Percentiles rank a stretch among this genome's conserved stretches.
phyloP scores from a whole-genome alignment of 2,888 invertebrate genomes.

The Cryptocephalus moraei region DNA sequence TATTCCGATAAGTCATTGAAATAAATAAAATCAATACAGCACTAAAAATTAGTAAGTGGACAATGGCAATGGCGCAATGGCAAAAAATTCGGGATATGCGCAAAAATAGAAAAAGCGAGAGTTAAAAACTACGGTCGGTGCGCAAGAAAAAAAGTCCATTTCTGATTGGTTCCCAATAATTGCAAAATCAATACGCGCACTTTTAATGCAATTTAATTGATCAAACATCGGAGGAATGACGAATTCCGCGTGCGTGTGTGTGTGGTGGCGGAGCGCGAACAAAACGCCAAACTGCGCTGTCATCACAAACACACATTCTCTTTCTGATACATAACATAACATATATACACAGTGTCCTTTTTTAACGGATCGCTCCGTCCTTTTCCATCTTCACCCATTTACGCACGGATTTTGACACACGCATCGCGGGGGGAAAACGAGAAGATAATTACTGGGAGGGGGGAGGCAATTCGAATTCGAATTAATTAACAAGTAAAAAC shows the following conservation, averaged over 20 bases:
- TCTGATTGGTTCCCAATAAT: constrained; percentile 42
- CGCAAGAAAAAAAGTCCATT: constrained; percentile 36
- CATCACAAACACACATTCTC: neutral
- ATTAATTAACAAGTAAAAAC: too few species aligned
- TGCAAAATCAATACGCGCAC: constrained; percentile 39
- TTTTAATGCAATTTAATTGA: constrained; percentile 36
- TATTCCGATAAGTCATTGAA: neutral
- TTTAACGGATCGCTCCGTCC: constrained; percentile 7
- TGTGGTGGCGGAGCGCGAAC: neutral
- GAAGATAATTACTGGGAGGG: too few species aligned
- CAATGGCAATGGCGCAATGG: constrained; percentile 37
- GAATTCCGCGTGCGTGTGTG: constrained; percentile 8
- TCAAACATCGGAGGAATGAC: constrained; percentile 26
- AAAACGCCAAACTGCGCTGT: constrained; percentile 8
- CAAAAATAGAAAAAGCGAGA: constrained; percentile 24
- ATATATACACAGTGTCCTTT: constrained; percentile 8
- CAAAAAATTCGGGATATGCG: constrained; percentile 39
- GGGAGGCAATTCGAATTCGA: too few species aligned
- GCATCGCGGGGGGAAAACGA: too few species aligned
- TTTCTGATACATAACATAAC: too few species aligned
- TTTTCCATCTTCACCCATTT: constrained; percentile 8
- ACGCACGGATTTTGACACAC: constrained; percentile 7
- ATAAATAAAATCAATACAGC: constrained; percentile 34
- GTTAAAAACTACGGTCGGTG: constrained; percentile 31
- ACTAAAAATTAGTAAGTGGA: constrained; percentile 41